Evolutionary conservation across 2,113 vertebrate species (phyloP).

Genomic region (Vulpes lagopus): DNA sequence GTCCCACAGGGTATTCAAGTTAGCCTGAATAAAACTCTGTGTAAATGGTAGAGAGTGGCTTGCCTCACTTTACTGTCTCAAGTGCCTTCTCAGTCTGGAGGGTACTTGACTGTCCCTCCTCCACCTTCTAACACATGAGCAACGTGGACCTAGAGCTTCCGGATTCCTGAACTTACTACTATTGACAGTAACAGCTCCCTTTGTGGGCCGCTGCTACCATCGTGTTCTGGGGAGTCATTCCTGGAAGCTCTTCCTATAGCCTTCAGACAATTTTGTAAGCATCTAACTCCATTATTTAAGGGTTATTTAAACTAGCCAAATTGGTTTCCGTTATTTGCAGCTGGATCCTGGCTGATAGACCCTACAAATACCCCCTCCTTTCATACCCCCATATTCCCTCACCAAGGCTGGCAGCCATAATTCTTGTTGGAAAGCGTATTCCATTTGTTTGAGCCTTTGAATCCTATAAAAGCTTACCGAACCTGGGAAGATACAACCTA

Average conservation of each 20-base stretch:
- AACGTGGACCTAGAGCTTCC: not conserved
- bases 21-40: not conserved
- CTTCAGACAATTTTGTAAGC: not conserved
- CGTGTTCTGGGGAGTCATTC: not conserved
- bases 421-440: not conserved
- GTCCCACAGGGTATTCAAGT: not conserved
- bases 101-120: not conserved
- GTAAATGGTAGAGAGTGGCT: not conserved
- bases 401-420: not conserved
- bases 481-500: not conserved
- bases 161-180: not conserved
- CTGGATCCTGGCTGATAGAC: not conserved
- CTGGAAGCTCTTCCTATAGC: not conserved
- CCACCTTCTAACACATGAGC: not conserved
- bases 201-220: not conserved
- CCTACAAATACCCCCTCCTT: not conserved
- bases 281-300: not conserved
- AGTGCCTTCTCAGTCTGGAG: not conserved
- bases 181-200: not conserved
- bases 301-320: not conserved
- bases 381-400: not conserved
- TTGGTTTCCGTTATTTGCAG: not conserved
- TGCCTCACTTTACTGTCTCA: not conserved
- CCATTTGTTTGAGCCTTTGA: not conserved
- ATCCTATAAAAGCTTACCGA: not conserved